Evolutionary conservation across 1,140 invertebrate species (phyloP), one percentile per base, ranked within the genome.

Genomic region (Pogonomyrmex californicus): DNA sequence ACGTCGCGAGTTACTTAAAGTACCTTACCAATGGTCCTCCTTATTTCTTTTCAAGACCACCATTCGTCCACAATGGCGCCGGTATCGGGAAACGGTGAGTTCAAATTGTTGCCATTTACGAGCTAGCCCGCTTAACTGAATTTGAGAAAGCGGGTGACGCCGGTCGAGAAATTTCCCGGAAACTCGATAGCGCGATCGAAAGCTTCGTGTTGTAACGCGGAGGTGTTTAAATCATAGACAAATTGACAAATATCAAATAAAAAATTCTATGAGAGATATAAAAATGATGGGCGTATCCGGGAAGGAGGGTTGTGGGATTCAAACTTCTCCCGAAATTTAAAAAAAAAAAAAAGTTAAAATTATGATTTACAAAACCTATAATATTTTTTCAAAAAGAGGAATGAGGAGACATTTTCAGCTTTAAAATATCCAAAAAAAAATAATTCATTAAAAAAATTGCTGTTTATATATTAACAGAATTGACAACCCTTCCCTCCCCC

Each of bases 21-120:
- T 82, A 33, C 66, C 49, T 85, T 75, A 85, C 65, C 65, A 60
- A 47, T 33, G 23, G 38, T n/a, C 58, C 56, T 89, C 44, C 71
- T 89, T 88, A 73, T 88, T 60, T 85, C 33, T 85, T 68, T 87
- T 86, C 65, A 89, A 94, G 94, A 92, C 87, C 71, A 78, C n/a
- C 92, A 93, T 77, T 90, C 91, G 33, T 93, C 92, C 71, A 94
- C 93, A 14, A 91, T 91, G 76, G 91, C 93, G 47, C 91, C 91
- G 33, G 81, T 92, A 33, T 91, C 87, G 71, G 91, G 83, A 86
- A 94, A 93, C 77, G 93, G 93, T 94, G 85, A 93, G 93, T 94
- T 49, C 6, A 33, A 83, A 73, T 47, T 78, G 17, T 44, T 76
- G 56, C 30, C 79, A 75, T 60, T 73, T 60, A 60, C 79, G 68